phyloP scores from a whole-genome alignment of 2,888 invertebrate genomes.

The Caenorhabditis sp. region DNA sequence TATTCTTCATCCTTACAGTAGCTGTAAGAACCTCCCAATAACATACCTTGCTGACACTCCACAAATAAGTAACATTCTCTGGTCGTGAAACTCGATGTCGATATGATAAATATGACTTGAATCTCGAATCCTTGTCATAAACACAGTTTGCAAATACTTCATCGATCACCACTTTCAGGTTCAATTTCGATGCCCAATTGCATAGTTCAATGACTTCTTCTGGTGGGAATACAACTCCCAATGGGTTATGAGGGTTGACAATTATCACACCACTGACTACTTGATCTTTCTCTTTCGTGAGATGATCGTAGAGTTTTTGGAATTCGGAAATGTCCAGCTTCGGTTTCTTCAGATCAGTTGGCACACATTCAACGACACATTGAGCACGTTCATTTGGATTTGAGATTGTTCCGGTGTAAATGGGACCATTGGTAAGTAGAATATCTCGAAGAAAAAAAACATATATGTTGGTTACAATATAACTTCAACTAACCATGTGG shows the following conservation, averaged over 20 bases:
- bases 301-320: slow-evolving; percentile 22
- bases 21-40: not conserved
- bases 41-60: slow-evolving; percentile 69
- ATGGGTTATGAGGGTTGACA: slow-evolving; percentile 70
- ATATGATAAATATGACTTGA: slow-evolving; percentile 51
- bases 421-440: slow-evolving; percentile 64
- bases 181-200: slow-evolving; percentile 60
- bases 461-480: too few species aligned
- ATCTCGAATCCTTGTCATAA: slow-evolving; percentile 30
- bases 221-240: slow-evolving; percentile 63
- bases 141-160: slow-evolving; percentile 59
- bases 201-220: slow-evolving; percentile 60
- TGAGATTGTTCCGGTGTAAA: slow-evolving; percentile 62
- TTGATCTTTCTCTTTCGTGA: not conserved
- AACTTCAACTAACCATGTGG: slow-evolving; percentile 33
- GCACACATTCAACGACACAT: slow-evolving; percentile 46
- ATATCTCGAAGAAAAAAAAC: too few species aligned
- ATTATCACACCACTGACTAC: slow-evolving; percentile 68
- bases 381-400: slow-evolving; percentile 63
- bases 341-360: slow-evolving; percentile 42
- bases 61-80: slow-evolving; percentile 56
- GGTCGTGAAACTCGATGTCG: slow-evolving; percentile 42
- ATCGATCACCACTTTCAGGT: slow-evolving; percentile 54
- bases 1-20: too few species aligned
- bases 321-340: slow-evolving; percentile 36